Conservation (phyloP, 2,113 vertebrate genomes). For the Oryzias curvinotus region DNA sequence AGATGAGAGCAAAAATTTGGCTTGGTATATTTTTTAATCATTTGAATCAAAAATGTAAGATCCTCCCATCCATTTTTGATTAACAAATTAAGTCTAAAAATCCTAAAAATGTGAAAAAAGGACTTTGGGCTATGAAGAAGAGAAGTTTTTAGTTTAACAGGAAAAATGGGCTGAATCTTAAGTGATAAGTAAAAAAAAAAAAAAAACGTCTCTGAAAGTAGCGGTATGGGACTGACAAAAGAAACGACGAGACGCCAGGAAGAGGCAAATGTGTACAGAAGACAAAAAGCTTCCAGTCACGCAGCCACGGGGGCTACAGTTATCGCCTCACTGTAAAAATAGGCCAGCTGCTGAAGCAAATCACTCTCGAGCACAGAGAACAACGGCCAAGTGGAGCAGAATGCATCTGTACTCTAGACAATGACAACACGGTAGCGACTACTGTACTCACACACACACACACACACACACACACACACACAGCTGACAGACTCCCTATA, state of each 20-base stretch:
- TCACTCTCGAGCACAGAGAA: constrained; percentile 47
- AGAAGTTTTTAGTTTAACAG: no score
- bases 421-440: background rate
- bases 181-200: no score
- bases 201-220: background rate
- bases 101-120: no score
- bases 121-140: no score
- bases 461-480: no score
- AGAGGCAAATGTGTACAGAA: constrained; percentile 26
- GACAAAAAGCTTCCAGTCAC: constrained; percentile 51
- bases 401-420: constrained; percentile 21
- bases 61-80: no score
- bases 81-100: no score
- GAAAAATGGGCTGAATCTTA: no score
- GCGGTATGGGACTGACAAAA: constrained; percentile 13
- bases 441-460: constrained; percentile 2
- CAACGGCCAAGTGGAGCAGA: constrained; percentile 33
- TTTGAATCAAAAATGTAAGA: no score
- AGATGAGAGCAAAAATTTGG: no score
- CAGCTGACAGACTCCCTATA: background rate
- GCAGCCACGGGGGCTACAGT: constrained; percentile 31
- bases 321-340: constrained; percentile 53
- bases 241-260: constrained; percentile 1
- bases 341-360: constrained; percentile 43
- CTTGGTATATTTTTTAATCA: no score